Conservation (phyloP, 2,888 invertebrate genomes). For the Brachypalpus laphriformis region DNA sequence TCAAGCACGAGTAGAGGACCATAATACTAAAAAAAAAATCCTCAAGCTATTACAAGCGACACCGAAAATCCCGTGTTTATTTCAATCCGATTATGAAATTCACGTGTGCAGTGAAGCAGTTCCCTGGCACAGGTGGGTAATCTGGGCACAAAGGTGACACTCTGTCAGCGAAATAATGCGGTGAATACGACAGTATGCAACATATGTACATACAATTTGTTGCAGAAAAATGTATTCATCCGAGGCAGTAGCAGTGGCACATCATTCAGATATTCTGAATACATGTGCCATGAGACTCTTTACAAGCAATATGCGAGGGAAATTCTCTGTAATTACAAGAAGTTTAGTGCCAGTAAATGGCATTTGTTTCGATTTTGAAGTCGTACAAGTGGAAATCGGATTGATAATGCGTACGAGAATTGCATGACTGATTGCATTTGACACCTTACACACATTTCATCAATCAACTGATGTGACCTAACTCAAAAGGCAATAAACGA, state of each 20-base stretch:
- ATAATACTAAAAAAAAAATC: slow-evolving; percentile 4
- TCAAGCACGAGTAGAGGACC: background rate
- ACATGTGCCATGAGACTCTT: background rate
- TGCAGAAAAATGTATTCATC: slow-evolving; percentile 37
- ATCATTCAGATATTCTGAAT: background rate
- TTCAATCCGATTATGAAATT: slow-evolving; percentile 67
- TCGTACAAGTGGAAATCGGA: slow-evolving; percentile 29
- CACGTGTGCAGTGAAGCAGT: slow-evolving; percentile 20
- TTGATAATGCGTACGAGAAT: slow-evolving; percentile 10
- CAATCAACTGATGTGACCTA: background rate
- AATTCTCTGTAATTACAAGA: slow-evolving; percentile 15
- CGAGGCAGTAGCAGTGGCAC: background rate
- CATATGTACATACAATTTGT: slow-evolving; percentile 15
- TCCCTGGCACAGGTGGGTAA: slow-evolving; percentile 34
- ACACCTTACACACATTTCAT: background rate
- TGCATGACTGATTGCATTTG: background rate
- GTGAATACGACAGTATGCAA: slow-evolving; percentile 6
- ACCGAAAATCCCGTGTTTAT: slow-evolving; percentile 50
- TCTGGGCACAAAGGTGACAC: slow-evolving; percentile 57
- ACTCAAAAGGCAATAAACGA: background rate
- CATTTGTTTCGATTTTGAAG: slow-evolving; percentile 30
- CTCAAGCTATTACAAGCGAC: slow-evolving; percentile 44
- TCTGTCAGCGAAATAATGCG: slow-evolving; percentile 49
- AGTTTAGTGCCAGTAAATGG: background rate
- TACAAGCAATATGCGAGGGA: background rate